Evolutionary conservation across 2,888 invertebrate genomes (phyloP).

Genomic region (Octonoba sinensis): DNA sequence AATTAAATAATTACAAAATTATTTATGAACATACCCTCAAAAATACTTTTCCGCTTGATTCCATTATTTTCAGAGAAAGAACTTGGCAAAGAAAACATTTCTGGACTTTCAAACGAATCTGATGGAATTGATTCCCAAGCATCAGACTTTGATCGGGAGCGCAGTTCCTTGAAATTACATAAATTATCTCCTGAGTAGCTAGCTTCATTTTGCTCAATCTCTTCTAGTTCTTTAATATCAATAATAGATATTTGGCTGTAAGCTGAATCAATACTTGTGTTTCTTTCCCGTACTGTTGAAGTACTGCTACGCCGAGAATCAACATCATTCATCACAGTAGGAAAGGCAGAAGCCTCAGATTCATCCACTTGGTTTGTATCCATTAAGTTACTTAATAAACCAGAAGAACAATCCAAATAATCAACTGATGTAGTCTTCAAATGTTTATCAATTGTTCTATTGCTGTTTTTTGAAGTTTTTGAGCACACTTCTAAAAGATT

Average conservation of each 20-base stretch:
- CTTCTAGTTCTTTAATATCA: slow-evolving; percentile 35
- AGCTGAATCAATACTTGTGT: slow-evolving; percentile 33
- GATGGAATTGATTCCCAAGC: background rate
- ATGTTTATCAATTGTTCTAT: too few species aligned
- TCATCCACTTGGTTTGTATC: too few species aligned
- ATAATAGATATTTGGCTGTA: slow-evolving; percentile 40
- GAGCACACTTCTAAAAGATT: too few species aligned
- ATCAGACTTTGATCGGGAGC: slow-evolving; percentile 61
- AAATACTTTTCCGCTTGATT: slow-evolving; percentile 41
- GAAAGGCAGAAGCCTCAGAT: too few species aligned
- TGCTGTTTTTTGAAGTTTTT: too few species aligned
- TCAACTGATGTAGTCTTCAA: too few species aligned
- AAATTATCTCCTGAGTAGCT: background rate
- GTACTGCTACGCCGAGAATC: slow-evolving; percentile 26
- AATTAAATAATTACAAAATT: background rate
- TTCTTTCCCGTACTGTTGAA: slow-evolving; percentile 39
- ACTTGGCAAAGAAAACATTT: slow-evolving; percentile 47
- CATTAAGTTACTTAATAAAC: too few species aligned
- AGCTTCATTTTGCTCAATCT: background rate
- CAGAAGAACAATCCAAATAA: too few species aligned
- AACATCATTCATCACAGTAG: background rate
- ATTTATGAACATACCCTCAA: slow-evolving; percentile 35
- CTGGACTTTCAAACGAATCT: slow-evolving; percentile 8
- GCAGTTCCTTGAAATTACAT: slow-evolving; percentile 15
- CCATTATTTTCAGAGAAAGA: slow-evolving; percentile 33